A percentile compares a stretch with the other conserved stretches of the same genome.
These are phyloP conservation scores for Oophaga pumilio DNA, from an alignment of 2,113 vertebrate species.

Conservation along the genomic window DNA sequence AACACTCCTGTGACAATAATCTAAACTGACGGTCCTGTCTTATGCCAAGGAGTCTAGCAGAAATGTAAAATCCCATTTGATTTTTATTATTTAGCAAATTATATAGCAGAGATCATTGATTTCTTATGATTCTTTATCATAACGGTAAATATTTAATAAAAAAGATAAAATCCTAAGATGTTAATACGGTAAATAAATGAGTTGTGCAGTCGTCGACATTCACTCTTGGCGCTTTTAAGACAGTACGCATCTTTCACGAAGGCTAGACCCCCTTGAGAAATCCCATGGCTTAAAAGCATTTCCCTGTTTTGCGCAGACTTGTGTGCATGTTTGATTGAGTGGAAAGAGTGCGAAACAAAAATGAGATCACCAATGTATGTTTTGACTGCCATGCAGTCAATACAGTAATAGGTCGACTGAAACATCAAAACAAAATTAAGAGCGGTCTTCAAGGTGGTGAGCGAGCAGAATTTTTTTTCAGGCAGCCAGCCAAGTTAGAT, in stretches of 20 bases:
- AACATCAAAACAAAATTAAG: constrained; percentile 96
- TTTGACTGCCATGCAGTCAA: constrained; percentile 84
- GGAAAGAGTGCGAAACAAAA: constrained; percentile 76
- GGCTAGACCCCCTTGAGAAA: constrained; percentile 73
- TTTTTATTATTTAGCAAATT: constrained; percentile 57
- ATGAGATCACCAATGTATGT: constrained; percentile 89
- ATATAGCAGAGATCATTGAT: constrained; percentile 73
- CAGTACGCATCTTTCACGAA: constrained; percentile 73
- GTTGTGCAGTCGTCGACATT: background rate
- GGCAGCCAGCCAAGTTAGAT: constrained; percentile 62
- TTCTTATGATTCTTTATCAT: constrained; percentile 66
- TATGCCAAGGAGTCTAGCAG: constrained; percentile 69
- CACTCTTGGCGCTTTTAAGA: constrained; percentile 53
- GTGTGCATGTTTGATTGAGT: constrained; percentile 76
- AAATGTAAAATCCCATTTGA: constrained; percentile 70
- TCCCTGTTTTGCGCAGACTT: constrained; percentile 67
- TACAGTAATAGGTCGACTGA: constrained; percentile 81
- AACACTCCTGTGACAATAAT: constrained; percentile 69
- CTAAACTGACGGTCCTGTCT: constrained; percentile 71
- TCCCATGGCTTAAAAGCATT: constrained; percentile 71
- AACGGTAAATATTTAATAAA: constrained; percentile 45
- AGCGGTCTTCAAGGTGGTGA: constrained; percentile 75
- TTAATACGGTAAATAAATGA: background rate
- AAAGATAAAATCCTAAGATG: background rate
- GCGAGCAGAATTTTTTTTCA: constrained; percentile 65